Evolutionary conservation across 2,113 vertebrate genomes (phyloP), one percentile per base, ranked within the genome.

Genomic region (Chaenocephalus aceratus): DNA sequence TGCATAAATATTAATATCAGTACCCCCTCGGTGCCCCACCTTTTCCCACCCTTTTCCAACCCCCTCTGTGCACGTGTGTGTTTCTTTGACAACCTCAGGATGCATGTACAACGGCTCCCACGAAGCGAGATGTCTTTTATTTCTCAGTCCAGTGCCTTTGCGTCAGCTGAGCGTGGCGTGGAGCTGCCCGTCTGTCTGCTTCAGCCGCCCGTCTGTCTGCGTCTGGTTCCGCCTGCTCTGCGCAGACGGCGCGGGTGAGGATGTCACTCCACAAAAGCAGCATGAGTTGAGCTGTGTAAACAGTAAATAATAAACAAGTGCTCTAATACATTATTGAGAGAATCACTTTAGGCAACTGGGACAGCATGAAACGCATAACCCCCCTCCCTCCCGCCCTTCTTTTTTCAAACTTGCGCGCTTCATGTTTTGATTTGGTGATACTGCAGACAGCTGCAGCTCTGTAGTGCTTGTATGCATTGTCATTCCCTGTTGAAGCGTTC

Each of bases 301-400:
- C 94, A 94, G 93, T 93, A 95, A 94, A 95, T 95, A 94, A 95
- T 94, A 94, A 94, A 95, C 94, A 94, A 93, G 92, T 72, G 77
- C 90, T 93, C 88, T 92, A 87, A 95, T 94, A 91, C 89, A 94
- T 95, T 94, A 95, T 95, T 94, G 90, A 95, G 88, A 88, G 93
- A 94, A 95, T 91, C 92, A 93, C 90, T 94, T 93, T 91, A 93
- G 90, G 93, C 94, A 93, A 92, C 90, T 92, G 93, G 93, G 91
- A 92, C 91, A 89, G 89, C 91, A 90, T 93, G 89, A 94, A 90
- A 91, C 62, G 23, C 86, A 83, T 45, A 78, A 10, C 79, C 75
- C 67, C 58, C 64, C n/a, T 26, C 74, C 36, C 44, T 58, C 36
- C 36, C 36, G 36, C 36, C 6, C 36, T 49, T 71, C 63, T 79